phyloP scores from a whole-genome alignment of 2,113 vertebrate species.

The Microtus pennsylvanicus region DNA sequence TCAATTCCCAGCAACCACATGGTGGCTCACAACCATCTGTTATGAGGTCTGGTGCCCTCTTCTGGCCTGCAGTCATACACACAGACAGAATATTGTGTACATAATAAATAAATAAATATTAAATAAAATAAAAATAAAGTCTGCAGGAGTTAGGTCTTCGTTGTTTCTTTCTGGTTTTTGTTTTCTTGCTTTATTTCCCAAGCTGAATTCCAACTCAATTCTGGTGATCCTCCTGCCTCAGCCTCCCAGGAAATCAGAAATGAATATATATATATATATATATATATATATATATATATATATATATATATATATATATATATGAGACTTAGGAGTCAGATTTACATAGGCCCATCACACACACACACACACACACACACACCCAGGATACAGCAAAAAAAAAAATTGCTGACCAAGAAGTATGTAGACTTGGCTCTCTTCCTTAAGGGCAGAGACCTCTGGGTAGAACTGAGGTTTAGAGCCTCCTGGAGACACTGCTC shows the following conservation, averaged over 20 bases:
- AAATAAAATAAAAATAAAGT: neutral
- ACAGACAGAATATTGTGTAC: no score
- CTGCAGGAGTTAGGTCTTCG: neutral
- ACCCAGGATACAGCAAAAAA: neutral
- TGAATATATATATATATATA: neutral
- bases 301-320: neutral
- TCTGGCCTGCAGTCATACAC: no score
- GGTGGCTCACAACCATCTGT: no score
- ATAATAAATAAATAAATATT: no score
- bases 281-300: neutral
- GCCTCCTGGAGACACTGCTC: neutral
- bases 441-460: neutral
- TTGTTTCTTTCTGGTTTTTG: neutral
- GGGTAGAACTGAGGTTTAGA: neutral
- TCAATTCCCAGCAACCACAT: neutral
- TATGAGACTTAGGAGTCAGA: neutral
- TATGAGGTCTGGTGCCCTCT: no score
- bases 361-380: neutral
- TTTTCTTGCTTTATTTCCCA: neutral
- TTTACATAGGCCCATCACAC: slow-evolving; percentile 7
- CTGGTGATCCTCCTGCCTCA: neutral
- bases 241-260: neutral
- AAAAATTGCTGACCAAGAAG: neutral
- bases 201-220: neutral
- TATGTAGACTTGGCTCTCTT: neutral